Percentiles rank a stretch among this genome's conserved stretches.
Conservation (phyloP, 2,888 invertebrate species). For the Ischnus inquisitorius region DNA sequence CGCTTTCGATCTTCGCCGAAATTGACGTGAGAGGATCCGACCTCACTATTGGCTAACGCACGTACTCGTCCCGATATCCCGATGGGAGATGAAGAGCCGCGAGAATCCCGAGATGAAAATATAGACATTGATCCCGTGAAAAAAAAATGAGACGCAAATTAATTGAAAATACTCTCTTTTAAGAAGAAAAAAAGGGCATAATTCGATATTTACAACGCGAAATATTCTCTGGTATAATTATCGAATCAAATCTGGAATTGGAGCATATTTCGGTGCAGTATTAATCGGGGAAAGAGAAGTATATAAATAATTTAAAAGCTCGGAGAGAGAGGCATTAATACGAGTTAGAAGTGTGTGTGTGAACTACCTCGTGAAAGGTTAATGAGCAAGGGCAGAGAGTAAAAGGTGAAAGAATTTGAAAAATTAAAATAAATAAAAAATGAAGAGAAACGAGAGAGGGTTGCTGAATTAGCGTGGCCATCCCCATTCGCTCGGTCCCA, state of each 20-base stretch:
- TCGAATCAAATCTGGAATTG: neutral
- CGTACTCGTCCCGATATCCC: neutral
- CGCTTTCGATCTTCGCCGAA: slow-evolving; percentile 52
- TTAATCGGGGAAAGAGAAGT: neutral
- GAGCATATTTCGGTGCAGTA: neutral
- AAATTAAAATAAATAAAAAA: slow-evolving; percentile 4
- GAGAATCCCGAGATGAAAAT: slow-evolving; percentile 30
- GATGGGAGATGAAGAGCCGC: slow-evolving; percentile 17
- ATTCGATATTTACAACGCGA: neutral
- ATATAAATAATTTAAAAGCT: slow-evolving; percentile 1
- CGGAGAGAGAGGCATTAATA: slow-evolving; percentile 8
- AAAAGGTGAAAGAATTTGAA: slow-evolving; percentile 6
- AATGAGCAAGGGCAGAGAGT: slow-evolving; percentile 29
- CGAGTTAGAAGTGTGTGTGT: neutral
- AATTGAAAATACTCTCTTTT: too few species aligned
- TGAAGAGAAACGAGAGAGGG: neutral
- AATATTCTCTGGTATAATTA: neutral
- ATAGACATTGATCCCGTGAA: slow-evolving; percentile 39
- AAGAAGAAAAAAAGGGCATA: neutral
- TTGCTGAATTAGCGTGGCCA: slow-evolving; percentile 32
- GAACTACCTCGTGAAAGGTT: slow-evolving; percentile 28
- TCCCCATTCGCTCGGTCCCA: too few species aligned
- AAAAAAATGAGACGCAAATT: neutral
- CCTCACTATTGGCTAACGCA: slow-evolving; percentile 31
- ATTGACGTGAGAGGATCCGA: slow-evolving; percentile 57